Evolutionary conservation across 1,140 invertebrate genomes (phyloP).

Genomic region (Zaprionus taronus): DNA sequence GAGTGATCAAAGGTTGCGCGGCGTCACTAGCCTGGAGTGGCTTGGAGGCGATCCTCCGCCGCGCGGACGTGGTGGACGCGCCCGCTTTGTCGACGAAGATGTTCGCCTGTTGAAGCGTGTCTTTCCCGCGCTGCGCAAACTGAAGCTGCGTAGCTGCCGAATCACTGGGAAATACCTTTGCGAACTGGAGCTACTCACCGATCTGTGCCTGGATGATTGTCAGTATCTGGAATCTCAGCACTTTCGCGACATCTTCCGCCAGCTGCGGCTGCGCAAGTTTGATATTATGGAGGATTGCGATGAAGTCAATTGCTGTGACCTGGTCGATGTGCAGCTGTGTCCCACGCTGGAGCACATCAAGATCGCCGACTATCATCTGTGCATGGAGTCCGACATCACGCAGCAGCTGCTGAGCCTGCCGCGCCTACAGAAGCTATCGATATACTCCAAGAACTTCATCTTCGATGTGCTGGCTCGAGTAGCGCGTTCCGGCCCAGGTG

Average conservation of each 20-base stretch:
- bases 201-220: slow-evolving; percentile 70
- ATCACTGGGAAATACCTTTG: slow-evolving; percentile 68
- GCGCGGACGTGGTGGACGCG: slow-evolving; percentile 32
- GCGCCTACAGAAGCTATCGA: slow-evolving; percentile 63
- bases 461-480: slow-evolving; percentile 71
- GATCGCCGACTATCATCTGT: slow-evolving; percentile 76
- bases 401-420: slow-evolving; percentile 67
- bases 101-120: slow-evolving; percentile 57
- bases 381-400: slow-evolving; percentile 70
- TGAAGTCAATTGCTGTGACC: slow-evolving; percentile 76
- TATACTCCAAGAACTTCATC: slow-evolving; percentile 75
- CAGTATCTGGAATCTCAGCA: slow-evolving; percentile 70
- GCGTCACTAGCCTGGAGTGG: slow-evolving; percentile 59
- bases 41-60: slow-evolving; percentile 25
- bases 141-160: slow-evolving; percentile 65
- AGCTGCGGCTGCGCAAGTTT: slow-evolving; percentile 63
- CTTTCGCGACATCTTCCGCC: slow-evolving; percentile 68
- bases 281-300: slow-evolving; percentile 79
- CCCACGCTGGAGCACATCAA: slow-evolving; percentile 76
- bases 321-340: slow-evolving; percentile 65
- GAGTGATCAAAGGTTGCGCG: slow-evolving; percentile 31
- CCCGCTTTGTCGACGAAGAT: slow-evolving; percentile 70
- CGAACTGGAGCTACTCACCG: slow-evolving; percentile 52
- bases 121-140: slow-evolving; percentile 55
- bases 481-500: slow-evolving; percentile 32